phyloP scores from a whole-genome alignment of 2,888 invertebrate genomes.

The Salticus scenicus region DNA sequence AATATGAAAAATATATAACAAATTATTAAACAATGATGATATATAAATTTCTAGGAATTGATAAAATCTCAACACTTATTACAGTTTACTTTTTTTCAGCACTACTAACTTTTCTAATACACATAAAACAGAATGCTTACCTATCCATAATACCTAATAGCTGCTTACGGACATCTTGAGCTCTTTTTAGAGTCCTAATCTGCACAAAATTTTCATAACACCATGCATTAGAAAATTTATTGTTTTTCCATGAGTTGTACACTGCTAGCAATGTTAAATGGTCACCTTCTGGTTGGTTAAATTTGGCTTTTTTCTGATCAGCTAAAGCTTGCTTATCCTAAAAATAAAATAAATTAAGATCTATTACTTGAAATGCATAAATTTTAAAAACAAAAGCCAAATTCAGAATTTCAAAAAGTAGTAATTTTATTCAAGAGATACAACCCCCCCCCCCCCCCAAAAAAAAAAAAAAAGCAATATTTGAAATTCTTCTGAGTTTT shows the following conservation, averaged over 20 bases:
- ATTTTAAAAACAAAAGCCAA: too few species aligned
- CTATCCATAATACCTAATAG: constrained; percentile 97
- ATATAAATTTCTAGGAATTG: too few species aligned
- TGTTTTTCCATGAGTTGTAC: constrained; percentile 99
- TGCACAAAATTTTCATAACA: constrained; percentile 99
- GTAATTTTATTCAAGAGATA: too few species aligned
- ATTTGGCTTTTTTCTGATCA: constrained; percentile 99
- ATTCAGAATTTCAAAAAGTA: neutral
- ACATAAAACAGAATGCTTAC: constrained; percentile 78
- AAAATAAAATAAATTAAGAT: constrained; percentile 11
- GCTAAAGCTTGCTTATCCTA: constrained; percentile 96
- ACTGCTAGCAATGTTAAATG: constrained; percentile 98
- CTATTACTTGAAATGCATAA: too few species aligned
- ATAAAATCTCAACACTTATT: neutral
- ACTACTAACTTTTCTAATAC: too few species aligned
- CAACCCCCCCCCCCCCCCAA: too few species aligned
- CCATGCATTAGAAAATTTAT: constrained; percentile 99
- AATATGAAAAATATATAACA: too few species aligned
- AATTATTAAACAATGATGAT: too few species aligned
- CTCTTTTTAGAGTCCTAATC: constrained; percentile 94
- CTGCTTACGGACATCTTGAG: constrained; percentile 98
- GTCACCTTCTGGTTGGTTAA: constrained; percentile 99
- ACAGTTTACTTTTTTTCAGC: neutral
- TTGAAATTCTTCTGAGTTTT: too few species aligned
- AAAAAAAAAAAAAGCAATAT: too few species aligned